Percentiles rank a stretch among this genome's conserved stretches.
Evolutionary conservation across 2,888 invertebrate species (phyloP).

Genomic region (Drosophila flavopinicola): DNA sequence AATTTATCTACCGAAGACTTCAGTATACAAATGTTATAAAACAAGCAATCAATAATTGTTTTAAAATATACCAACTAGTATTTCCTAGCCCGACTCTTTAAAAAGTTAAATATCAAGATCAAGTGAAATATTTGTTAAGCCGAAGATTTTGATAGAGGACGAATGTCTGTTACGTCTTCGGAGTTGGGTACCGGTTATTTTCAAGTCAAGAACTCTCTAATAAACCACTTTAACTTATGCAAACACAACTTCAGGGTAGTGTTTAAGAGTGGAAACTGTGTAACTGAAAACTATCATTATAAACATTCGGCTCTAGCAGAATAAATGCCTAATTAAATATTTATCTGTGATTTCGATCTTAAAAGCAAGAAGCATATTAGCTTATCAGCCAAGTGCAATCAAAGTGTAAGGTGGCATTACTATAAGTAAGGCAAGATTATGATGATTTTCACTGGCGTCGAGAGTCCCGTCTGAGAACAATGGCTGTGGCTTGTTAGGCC

Average conservation of each 20-base stretch:
- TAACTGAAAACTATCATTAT: constrained; percentile 35
- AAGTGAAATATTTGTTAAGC: too few species aligned
- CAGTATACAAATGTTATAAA: too few species aligned
- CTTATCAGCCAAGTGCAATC: constrained; percentile 63
- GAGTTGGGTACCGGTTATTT: background rate
- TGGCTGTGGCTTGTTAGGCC: constrained; percentile 46
- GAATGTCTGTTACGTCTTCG: too few species aligned
- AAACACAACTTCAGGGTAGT: constrained; percentile 30
- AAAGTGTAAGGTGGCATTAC: constrained; percentile 38
- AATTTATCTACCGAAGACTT: too few species aligned
- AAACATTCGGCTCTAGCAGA: constrained; percentile 41
- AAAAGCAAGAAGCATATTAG: constrained; percentile 48
- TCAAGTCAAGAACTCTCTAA: background rate
- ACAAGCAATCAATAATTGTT: too few species aligned
- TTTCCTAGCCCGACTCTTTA: too few species aligned
- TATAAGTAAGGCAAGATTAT: constrained; percentile 40
- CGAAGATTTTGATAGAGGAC: too few species aligned
- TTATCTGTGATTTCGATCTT: constrained; percentile 65
- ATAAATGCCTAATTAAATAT: constrained; percentile 71
- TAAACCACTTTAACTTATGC: background rate
- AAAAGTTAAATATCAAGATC: too few species aligned
- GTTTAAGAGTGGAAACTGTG: constrained; percentile 27
- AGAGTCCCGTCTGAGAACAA: constrained; percentile 46
- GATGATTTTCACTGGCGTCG: constrained; percentile 27
- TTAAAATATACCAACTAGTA: too few species aligned